phyloP scores from a whole-genome alignment of 2,888 invertebrate species.

The Ormyrus rosae region DNA sequence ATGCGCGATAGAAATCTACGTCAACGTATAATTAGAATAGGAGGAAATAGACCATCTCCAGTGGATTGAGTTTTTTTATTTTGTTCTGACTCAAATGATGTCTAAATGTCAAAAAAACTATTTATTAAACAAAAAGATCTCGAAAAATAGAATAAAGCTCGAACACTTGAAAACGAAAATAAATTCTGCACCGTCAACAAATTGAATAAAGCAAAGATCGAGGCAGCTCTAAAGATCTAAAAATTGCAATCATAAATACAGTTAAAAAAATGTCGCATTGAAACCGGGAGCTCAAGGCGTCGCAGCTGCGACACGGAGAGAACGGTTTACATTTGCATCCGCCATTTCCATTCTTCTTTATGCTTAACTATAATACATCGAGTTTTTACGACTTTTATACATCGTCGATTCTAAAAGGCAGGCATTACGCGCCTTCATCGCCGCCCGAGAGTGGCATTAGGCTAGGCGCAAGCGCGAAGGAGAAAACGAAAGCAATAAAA shows the following conservation, averaged over 20 bases:
- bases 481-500: conserved; percentile 26
- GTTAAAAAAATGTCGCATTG: too few relatives aligned
- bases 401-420: background rate
- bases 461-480: background rate
- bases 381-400: conserved; percentile 33
- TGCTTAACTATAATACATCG: background rate
- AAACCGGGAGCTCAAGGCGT: too few relatives aligned
- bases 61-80: conserved; percentile 26
- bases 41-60: conserved; percentile 33
- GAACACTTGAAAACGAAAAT: too few relatives aligned
- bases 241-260: too few relatives aligned
- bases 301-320: too few relatives aligned
- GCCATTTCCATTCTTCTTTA: background rate
- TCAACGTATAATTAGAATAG: conserved; percentile 1
- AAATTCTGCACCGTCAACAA: too few relatives aligned
- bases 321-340: background rate
- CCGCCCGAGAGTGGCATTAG: background rate
- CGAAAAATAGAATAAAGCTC: too few relatives aligned
- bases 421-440: background rate
- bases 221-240: too few relatives aligned
- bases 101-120: too few relatives aligned
- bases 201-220: too few relatives aligned
- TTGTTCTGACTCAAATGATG: background rate
- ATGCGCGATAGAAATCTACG: conserved; percentile 41
- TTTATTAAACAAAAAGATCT: too few relatives aligned